Evolutionary conservation across 2,797 vertebrate species (phyloP).

Genomic region (Emydoidea blandingii): DNA sequence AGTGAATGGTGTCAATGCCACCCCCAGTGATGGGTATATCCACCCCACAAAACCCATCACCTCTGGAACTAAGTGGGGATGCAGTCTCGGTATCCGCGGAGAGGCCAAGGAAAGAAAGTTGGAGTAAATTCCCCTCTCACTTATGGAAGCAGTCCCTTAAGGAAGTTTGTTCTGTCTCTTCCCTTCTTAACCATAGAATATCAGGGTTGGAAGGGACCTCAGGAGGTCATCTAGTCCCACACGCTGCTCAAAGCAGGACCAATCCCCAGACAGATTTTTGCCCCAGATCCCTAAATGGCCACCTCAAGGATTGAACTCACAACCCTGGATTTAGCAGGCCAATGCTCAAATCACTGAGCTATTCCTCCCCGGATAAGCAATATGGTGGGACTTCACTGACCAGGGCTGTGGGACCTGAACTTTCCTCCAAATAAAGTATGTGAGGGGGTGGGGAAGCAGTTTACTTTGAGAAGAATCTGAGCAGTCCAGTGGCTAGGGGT

Average conservation of each 20-base stretch:
- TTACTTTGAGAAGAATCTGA: neutral
- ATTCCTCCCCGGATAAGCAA: neutral
- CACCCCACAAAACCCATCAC: neutral
- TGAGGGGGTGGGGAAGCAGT: neutral
- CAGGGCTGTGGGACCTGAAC: accelerated
- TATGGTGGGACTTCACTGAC: accelerated
- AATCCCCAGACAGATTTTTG: no score
- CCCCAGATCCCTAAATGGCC: no score
- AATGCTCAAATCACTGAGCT: no score
- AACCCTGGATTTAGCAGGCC: no score
- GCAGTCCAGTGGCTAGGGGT: accelerated
- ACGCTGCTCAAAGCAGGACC: no score
- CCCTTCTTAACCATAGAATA: neutral
- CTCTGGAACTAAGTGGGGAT: neutral
- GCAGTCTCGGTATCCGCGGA: no score
- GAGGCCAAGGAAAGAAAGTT: accelerated
- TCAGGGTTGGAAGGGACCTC: no score
- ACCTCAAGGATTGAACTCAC: no score
- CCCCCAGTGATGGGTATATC: no score
- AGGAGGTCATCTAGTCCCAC: no score
- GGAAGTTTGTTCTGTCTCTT: accelerated
- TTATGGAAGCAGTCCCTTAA: accelerated
- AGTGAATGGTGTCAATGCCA: no score
- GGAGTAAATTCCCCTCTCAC: no score
- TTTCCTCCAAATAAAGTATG: neutral